Evolutionary conservation across 1,140 invertebrate species (phyloP).

Genomic region (Plutomurus gul): DNA sequence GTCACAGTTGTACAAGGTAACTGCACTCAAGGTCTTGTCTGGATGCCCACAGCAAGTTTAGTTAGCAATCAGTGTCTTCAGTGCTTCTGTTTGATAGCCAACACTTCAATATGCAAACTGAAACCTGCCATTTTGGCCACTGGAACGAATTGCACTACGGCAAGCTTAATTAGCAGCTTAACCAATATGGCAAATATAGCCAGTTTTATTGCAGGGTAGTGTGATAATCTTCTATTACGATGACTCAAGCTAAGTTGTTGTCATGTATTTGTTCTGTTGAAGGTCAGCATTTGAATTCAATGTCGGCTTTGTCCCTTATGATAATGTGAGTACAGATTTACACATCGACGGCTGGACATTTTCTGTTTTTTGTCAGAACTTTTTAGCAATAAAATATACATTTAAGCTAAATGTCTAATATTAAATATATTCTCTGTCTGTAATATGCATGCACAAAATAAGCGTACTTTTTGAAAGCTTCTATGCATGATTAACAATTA

Average conservation of each 20-base stretch:
- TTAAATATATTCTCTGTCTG: too few species aligned
- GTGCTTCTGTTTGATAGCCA: conserved; percentile 35
- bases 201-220: neutral
- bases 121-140: neutral
- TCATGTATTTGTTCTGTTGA: neutral
- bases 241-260: neutral
- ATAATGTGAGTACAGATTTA: too few species aligned
- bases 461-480: too few species aligned
- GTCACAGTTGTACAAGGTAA: conserved; percentile 23
- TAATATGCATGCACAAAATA: too few species aligned
- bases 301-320: too few species aligned
- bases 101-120: conserved; percentile 36
- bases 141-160: neutral
- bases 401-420: too few species aligned
- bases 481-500: too few species aligned
- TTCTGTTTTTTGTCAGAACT: too few species aligned
- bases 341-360: too few species aligned
- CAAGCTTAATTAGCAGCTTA: neutral
- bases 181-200: neutral
- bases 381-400: too few species aligned
- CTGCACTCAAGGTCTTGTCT: conserved; percentile 35
- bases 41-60: neutral
- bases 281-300: too few species aligned
- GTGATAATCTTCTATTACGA: neutral
- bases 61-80: conserved; percentile 42